phyloP scores from a whole-genome alignment of 2,113 vertebrate species.

The human region GRCh38 chr7:7860001-7860500 shows the following conservation, averaged over 20 bases:
- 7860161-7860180: conserved; percentile 10
- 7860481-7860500: too few species aligned
- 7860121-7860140: background rate
- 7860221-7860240: background rate
- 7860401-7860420: background rate
- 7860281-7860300: background rate
- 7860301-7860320: conserved; percentile 38
- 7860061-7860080: background rate
- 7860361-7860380: background rate
- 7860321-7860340: background rate
- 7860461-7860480: background rate
- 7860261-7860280: background rate
- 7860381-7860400: background rate
- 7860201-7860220: conserved; percentile 49
- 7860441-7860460: background rate
- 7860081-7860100: background rate
- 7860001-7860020: conserved; percentile 30
- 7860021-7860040: conserved; percentile 21
- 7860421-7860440: background rate
- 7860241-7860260: conserved; percentile 43
- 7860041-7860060: background rate
- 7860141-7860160: background rate
- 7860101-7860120: background rate
- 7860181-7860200: background rate
- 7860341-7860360: background rate